phyloP scores from a whole-genome alignment of 2,113 vertebrate species.

The Alligator sinensis region DNA sequence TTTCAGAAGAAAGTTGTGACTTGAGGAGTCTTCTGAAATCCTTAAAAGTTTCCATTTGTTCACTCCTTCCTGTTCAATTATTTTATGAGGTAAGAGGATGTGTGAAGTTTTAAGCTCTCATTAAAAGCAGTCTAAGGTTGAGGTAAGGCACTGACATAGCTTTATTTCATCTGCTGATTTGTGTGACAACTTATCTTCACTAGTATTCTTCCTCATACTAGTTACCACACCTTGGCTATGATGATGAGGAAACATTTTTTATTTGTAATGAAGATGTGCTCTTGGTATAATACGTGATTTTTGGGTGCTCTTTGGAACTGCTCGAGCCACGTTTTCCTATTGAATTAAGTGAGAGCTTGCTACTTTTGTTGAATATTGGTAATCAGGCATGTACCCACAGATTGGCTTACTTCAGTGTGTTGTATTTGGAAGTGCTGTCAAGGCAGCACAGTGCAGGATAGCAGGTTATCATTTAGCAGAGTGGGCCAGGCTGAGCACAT shows the following conservation, averaged over 20 bases:
- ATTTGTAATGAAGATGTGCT: fast-evolving
- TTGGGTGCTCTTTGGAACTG: background rate
- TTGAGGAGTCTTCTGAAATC: background rate
- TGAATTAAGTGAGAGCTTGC: background rate
- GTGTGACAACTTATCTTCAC: background rate
- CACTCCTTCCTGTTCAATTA: background rate
- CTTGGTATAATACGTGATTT: background rate
- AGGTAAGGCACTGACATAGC: background rate
- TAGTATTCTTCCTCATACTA: background rate
- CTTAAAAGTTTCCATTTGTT: background rate
- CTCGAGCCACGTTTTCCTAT: background rate
- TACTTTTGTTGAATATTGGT: background rate
- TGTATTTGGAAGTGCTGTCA: background rate
- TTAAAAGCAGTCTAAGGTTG: background rate
- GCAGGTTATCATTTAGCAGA: background rate
- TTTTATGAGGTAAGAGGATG: background rate
- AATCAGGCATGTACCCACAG: too few species aligned
- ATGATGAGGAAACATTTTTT: background rate
- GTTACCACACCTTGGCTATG: background rate
- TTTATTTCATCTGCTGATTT: background rate
- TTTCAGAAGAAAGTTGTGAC: background rate
- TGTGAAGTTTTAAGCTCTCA: background rate
- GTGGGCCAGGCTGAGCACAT: fast-evolving
- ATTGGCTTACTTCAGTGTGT: background rate
- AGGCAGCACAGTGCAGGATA: background rate